These are phyloP conservation scores for Gymnopithys bicolor DNA, from an alignment of 2,797 vertebrate species.

Conservation along the genomic window DNA sequence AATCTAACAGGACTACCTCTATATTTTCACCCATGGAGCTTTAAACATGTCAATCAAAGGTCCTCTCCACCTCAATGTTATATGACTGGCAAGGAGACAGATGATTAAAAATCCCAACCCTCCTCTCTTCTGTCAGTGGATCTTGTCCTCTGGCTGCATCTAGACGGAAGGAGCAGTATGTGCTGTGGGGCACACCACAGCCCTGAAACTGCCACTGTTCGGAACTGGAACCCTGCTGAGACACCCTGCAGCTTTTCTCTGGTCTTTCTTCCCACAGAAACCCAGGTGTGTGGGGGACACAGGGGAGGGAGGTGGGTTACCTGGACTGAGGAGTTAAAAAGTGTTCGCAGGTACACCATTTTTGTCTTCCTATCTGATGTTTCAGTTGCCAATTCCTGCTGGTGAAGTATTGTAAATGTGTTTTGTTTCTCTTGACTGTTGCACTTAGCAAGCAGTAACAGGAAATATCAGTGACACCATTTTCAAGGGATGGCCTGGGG, in stretches of 20 bases:
- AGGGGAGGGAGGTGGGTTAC: not conserved
- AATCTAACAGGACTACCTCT: conserved; percentile 45
- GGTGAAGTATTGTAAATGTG: not conserved
- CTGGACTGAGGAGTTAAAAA: not conserved
- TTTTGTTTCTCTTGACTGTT: not conserved
- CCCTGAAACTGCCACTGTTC: not conserved
- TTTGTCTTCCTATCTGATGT: not conserved
- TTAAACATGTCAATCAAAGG: conserved; percentile 46
- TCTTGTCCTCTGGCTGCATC: not conserved
- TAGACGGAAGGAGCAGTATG: not conserved
- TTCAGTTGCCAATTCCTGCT: not conserved
- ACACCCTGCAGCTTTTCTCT: conserved; percentile 20
- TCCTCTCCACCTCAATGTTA: conserved; percentile 56
- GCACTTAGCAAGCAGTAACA: not conserved
- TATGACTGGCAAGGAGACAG: conserved; percentile 32
- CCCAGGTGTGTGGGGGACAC: conserved; percentile 29
- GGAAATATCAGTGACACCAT: not conserved
- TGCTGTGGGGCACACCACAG: conserved; percentile 1
- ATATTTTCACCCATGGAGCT: conserved; percentile 27
- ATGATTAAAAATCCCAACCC: conserved; percentile 54
- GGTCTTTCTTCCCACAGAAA: not conserved
- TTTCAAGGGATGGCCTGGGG: not conserved
- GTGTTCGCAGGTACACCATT: not conserved
- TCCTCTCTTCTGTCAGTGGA: conserved; percentile 38
- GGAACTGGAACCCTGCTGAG: not conserved